Evolutionary conservation across 37 sponge, comb jelly and placozoan species (phyloP).

Genomic region (Diacarnus erythraeanus): DNA sequence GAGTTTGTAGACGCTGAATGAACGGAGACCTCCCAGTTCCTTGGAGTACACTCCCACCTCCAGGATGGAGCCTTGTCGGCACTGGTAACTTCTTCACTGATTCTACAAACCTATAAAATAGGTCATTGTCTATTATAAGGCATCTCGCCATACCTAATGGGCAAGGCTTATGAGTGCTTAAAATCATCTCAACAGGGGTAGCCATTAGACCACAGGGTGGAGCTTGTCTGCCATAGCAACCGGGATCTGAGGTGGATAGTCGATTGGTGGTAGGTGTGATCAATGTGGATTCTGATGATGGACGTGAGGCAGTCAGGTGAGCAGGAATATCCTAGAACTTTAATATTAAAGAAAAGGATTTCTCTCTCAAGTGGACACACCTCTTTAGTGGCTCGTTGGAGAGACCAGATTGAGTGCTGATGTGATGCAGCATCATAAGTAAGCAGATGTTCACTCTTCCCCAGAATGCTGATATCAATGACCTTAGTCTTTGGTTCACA

Average conservation of each 20-base stretch:
- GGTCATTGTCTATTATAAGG: too few relatives aligned
- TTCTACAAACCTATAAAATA: too few relatives aligned
- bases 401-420: slow-evolving; percentile 48
- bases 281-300: too few relatives aligned
- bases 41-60: slow-evolving; percentile 16
- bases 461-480: slow-evolving; percentile 7
- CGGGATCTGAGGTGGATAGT: slow-evolving; percentile 42
- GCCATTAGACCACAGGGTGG: slow-evolving; percentile 21
- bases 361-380: slow-evolving; percentile 18
- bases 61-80: slow-evolving; percentile 1
- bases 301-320: slow-evolving; percentile 25
- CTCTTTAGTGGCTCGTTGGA: slow-evolving; percentile 25
- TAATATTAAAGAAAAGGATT: background rate
- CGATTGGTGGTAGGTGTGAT: slow-evolving; percentile 19
- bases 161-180: slow-evolving; percentile 3
- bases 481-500: slow-evolving; percentile 37
- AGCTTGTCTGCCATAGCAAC: slow-evolving; percentile 16
- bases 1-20: slow-evolving; percentile 30
- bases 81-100: background rate
- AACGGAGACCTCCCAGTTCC: slow-evolving; percentile 46
- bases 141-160: background rate
- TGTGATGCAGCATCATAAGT: slow-evolving; percentile 17
- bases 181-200: slow-evolving; percentile 48
- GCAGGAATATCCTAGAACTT: slow-evolving; percentile 35
- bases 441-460: slow-evolving; percentile 10